Percentiles rank a stretch among this genome's conserved stretches.
Conservation (phyloP, 2,888 invertebrate species). For the Platerodrilus igneus region DNA sequence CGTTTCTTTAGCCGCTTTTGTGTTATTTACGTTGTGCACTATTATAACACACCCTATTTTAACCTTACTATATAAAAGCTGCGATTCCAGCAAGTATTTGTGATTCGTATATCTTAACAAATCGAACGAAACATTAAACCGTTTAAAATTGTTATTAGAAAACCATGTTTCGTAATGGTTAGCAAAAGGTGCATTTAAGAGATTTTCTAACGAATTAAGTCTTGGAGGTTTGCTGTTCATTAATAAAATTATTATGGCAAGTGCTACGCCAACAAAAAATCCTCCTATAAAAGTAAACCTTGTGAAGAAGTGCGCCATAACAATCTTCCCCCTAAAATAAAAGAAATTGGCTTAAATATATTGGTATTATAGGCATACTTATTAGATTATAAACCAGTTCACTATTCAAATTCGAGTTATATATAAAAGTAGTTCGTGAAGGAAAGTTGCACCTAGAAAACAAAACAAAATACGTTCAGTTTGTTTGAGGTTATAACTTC, state of each 20-base stretch:
- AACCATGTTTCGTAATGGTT: constrained; percentile 17
- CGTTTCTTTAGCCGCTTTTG: constrained; percentile 34
- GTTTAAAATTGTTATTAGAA: constrained; percentile 7
- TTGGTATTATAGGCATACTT: too few species aligned
- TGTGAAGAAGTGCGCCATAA: constrained; percentile 10
- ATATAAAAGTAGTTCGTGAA: too few species aligned
- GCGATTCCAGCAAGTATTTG: constrained; percentile 26
- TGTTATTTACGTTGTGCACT: constrained; percentile 30
- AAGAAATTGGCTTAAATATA: too few species aligned
- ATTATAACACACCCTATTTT: constrained; percentile 32
- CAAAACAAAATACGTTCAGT: too few species aligned
- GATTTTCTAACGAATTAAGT: constrained; percentile 1
- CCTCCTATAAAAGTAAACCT: constrained; percentile 13
- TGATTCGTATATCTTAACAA: constrained; percentile 12
- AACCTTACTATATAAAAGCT: constrained; percentile 31
- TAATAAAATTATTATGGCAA: constrained; percentile 8
- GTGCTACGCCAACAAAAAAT: constrained; percentile 9
- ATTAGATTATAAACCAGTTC: too few species aligned
- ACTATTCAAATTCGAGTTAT: too few species aligned
- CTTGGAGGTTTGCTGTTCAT: constrained; percentile 6
- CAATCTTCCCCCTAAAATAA: too few species aligned
- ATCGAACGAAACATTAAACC: constrained; percentile 14
- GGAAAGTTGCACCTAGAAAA: too few species aligned
- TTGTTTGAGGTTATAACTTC: too few species aligned
- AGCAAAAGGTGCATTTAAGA: constrained; percentile 5